These are phyloP conservation scores for Phataginus tricuspis DNA, from an alignment of 2,797 vertebrate genomes.

Conservation along the genomic window DNA sequence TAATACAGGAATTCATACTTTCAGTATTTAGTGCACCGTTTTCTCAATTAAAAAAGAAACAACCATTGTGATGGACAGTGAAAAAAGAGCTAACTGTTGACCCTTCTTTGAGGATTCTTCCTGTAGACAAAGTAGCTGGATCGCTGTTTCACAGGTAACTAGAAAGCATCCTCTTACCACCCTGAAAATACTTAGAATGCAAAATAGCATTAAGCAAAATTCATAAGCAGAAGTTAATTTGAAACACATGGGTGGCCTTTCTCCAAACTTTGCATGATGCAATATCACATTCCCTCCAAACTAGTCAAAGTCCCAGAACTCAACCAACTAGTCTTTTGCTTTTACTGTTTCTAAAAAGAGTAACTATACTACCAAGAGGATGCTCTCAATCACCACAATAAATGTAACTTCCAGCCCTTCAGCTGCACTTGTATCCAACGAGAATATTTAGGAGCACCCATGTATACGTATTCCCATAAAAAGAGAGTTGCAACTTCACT, in stretches of 20 bases:
- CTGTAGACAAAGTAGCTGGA: neutral
- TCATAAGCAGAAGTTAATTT: conserved; percentile 48
- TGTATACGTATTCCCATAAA: neutral
- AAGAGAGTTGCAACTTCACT: neutral
- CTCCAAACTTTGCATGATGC: conserved; percentile 44
- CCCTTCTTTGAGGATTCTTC: neutral
- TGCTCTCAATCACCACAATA: conserved; percentile 43
- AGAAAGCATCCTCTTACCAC: conserved; percentile 24
- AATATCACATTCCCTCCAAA: neutral
- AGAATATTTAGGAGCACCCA: neutral
- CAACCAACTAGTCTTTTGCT: neutral
- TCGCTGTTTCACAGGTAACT: neutral
- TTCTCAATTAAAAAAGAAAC: neutral
- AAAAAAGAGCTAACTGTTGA: conserved; percentile 9
- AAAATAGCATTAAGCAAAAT: conserved; percentile 30
- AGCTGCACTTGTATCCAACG: conserved; percentile 18
- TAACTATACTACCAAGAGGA: conserved; percentile 35
- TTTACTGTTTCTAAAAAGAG: conserved; percentile 29
- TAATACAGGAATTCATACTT: conserved; percentile 25
- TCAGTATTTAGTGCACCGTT: neutral
- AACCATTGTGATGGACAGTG: neutral
- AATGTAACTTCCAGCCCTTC: neutral
- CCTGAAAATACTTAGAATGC: conserved; percentile 38
- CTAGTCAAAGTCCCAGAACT: conserved; percentile 10
- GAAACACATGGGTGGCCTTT: conserved; percentile 28